Percentiles rank a stretch among this genome's conserved stretches.
Evolutionary conservation across 1,140 invertebrate genomes (phyloP).

Genomic region (Bombus superbus): DNA sequence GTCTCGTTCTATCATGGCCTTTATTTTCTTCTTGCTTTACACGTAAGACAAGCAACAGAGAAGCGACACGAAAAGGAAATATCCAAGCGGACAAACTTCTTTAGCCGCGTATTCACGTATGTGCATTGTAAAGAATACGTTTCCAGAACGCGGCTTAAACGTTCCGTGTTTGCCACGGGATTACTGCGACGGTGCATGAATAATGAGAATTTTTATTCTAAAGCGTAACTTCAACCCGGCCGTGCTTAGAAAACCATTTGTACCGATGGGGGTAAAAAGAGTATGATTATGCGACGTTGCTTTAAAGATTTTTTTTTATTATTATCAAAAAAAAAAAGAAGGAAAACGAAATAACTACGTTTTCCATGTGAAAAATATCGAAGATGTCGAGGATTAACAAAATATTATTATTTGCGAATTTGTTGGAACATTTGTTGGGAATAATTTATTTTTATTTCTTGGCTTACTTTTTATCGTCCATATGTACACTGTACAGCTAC

Average conservation of each 20-base stretch:
- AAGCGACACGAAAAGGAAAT: background rate
- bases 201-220: constrained; percentile 50
- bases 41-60: background rate
- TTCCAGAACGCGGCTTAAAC: constrained; percentile 27
- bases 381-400: background rate
- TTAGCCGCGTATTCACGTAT: constrained; percentile 29
- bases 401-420: background rate
- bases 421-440: background rate
- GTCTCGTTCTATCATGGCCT: constrained; percentile 23
- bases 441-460: background rate
- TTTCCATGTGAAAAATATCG: no score
- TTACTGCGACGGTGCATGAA: constrained; percentile 29
- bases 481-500: background rate
- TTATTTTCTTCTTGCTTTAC: constrained; percentile 7
- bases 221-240: background rate
- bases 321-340: background rate
- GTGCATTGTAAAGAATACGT: constrained; percentile 34
- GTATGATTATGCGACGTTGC: no score
- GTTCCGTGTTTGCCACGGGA: constrained; percentile 16
- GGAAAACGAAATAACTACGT: background rate
- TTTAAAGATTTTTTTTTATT: background rate
- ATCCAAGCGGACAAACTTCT: constrained; percentile 23
- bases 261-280: background rate
- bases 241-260: constrained; percentile 11
- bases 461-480: background rate